Evolutionary conservation across 2,888 invertebrate genomes (phyloP), one percentile per base, ranked within the genome.

Genomic region (Drosophila bunnanda): DNA sequence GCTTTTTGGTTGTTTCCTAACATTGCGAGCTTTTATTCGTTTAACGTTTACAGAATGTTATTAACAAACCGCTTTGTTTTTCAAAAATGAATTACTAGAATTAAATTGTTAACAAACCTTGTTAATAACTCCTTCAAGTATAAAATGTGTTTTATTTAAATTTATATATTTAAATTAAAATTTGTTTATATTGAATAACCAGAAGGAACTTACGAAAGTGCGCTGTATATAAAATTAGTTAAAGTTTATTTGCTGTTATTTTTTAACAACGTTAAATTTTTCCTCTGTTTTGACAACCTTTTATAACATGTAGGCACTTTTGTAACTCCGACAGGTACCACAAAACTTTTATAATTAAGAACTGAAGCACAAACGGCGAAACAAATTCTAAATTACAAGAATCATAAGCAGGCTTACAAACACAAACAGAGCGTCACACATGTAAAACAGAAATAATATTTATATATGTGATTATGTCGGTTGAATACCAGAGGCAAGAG

Each of bases 401-500:
- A 44, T 46, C 61, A 71, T 41, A 55, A 44, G 53, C 62, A 52
- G 39, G 72, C 48, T 68, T 44, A 70, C 56, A 58, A 20, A 48
- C 17, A 20, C 41, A 58, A 32, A 61, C 36, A 50, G 32, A 32
- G 32, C 32, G 15, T 50, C 50, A 43, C 41, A 43, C 54, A 52
- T 20, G 48, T 41, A 41, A 30, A 74, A 73, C 69, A 70, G 67
- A 77, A 80, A 83, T 61, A 77, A 79, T 82, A 81, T 84, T 81
- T 82, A 78, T 76, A 76, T 81, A 82, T 68, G 36, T 54, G 72
- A 76, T 79, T 84, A 79, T 77, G 79, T 75, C 77, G 64, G 79
- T 52, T 46, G 52, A 71, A 61, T 46, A 60, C 56, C 65, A 46
- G 66, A 50, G 75, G 65, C 67, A 75, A 48, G 81, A 78, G 78